phyloP scores from a whole-genome alignment of 2,113 vertebrate species.

The Sylvilagus bachmani region DNA sequence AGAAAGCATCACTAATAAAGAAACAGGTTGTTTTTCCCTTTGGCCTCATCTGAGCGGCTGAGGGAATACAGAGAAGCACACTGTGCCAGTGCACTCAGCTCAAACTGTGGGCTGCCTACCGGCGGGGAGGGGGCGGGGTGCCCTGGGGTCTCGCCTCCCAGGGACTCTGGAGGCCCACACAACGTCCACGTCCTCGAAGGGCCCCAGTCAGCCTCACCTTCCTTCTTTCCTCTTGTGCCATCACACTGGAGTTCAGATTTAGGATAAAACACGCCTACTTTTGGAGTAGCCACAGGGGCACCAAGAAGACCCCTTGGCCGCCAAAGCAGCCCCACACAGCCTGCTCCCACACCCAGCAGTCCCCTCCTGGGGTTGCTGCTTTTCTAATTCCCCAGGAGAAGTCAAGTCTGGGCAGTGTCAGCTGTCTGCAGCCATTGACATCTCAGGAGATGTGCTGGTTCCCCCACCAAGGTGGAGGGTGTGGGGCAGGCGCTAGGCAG shows the following conservation, averaged over 20 bases:
- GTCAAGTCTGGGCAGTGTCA: neutral
- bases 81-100: neutral
- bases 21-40: constrained; percentile 70
- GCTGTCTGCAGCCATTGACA: neutral
- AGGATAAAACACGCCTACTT: neutral
- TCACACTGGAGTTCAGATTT: neutral
- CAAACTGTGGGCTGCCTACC: neutral
- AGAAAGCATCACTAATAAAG: constrained; percentile 82
- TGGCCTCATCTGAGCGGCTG: constrained; percentile 61
- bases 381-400: constrained; percentile 5
- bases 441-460: neutral
- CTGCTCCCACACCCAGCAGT: neutral
- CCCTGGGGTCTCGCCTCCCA: neutral
- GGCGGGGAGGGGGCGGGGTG: rapidly evolving
- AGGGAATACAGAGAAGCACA: constrained; percentile 45
- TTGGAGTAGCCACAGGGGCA: neutral
- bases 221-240: neutral
- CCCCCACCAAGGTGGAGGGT: neutral
- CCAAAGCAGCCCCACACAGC: neutral
- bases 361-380: neutral
- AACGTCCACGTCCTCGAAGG: neutral
- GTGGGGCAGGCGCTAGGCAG: neutral
- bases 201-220: neutral
- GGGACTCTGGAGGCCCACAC: neutral
- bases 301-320: neutral